Evolutionary conservation across 2,797 vertebrate genomes (phyloP).

Genomic region (Steatocranus sp.): DNA sequence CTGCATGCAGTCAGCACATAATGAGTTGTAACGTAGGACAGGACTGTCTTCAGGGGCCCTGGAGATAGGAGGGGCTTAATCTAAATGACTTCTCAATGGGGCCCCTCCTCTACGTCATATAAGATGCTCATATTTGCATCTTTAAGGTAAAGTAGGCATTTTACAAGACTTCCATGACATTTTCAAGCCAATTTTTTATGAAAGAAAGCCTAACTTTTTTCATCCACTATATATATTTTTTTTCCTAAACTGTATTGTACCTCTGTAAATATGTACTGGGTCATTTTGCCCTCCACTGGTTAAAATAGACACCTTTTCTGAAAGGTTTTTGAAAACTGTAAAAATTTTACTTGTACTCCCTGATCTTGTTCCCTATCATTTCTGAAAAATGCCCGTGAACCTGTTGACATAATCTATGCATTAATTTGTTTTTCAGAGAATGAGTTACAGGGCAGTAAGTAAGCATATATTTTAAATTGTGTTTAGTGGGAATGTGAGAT

Average conservation of each 20-base stretch:
- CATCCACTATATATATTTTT: accelerated
- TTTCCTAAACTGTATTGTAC: not conserved
- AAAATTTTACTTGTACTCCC: not conserved
- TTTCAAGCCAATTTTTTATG: not conserved
- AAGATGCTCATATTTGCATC: not conserved
- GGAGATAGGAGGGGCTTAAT: not conserved
- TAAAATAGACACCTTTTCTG: not conserved
- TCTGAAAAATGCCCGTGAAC: not conserved
- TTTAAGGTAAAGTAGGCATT: not conserved
- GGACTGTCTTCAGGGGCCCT: not conserved
- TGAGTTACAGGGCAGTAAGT: not conserved
- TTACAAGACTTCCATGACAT: not conserved
- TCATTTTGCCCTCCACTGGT: not conserved
- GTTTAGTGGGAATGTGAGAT: not conserved
- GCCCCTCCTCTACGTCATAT: not conserved
- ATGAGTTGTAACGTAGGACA: not conserved
- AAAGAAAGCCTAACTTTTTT: not conserved
- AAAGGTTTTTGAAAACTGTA: not conserved
- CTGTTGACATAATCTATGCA: not conserved
- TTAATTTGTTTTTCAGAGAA: not conserved
- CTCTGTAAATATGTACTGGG: not conserved
- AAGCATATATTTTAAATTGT: not conserved
- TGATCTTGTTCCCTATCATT: not conserved
- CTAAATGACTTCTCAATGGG: not conserved
- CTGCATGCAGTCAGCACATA: not conserved